A percentile compares a stretch with the other conserved stretches of the same genome.
Evolutionary conservation across 2,888 invertebrate species (phyloP).

Genomic region (Tyria jacobaeae): DNA sequence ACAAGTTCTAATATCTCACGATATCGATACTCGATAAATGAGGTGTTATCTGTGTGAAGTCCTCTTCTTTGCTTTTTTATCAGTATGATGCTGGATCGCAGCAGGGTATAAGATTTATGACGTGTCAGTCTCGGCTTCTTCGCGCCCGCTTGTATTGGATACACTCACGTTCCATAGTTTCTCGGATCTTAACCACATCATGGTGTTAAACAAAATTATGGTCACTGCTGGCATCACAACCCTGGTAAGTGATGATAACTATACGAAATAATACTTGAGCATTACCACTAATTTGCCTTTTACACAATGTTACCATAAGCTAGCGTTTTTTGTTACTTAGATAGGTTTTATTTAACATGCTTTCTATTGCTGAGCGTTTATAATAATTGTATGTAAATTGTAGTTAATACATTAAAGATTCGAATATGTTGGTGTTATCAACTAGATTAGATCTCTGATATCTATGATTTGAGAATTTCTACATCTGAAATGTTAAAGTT

Average conservation of each 20-base stretch:
- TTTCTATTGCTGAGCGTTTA: conserved; percentile 8
- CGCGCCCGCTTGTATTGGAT: conserved; percentile 9
- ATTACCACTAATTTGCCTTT: background rate
- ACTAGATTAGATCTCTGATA: background rate
- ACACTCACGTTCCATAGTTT: conserved; percentile 24
- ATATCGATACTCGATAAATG: conserved; percentile 37
- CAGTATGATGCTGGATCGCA: conserved; percentile 61
- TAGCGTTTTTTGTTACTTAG: background rate
- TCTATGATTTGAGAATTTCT: no score
- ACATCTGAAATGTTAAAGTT: no score
- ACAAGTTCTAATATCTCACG: conserved; percentile 36
- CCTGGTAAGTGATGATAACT: conserved; percentile 52
- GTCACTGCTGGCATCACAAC: conserved; percentile 58
- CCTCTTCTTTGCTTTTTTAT: conserved; percentile 38
- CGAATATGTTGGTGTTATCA: no score
- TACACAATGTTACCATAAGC: background rate
- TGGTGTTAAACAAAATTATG: conserved; percentile 57
- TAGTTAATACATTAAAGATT: background rate
- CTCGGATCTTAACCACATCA: conserved; percentile 26
- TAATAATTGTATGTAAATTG: background rate
- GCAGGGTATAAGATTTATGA: conserved; percentile 34
- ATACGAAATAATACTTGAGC: background rate
- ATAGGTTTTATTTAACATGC: background rate
- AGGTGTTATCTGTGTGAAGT: conserved; percentile 52
- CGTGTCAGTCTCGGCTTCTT: conserved; percentile 25